Evolutionary conservation across 2,797 vertebrate species (phyloP).

Genomic region (Nyctibius grandis): DNA sequence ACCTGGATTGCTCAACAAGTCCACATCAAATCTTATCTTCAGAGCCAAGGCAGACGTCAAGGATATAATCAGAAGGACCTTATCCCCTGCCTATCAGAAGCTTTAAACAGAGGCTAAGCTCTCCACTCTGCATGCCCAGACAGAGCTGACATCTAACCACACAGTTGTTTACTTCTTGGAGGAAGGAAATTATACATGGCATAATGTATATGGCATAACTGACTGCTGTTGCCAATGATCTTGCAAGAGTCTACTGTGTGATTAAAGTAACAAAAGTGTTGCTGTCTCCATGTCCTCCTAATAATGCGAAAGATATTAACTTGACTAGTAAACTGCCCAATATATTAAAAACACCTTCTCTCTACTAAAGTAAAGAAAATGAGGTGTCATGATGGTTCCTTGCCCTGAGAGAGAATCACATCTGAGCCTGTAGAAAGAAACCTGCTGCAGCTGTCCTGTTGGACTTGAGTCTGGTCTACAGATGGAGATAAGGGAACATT

Average conservation of each 20-base stretch:
- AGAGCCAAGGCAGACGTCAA: neutral
- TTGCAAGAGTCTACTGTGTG: neutral
- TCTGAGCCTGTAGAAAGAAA: neutral
- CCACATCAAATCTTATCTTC: conserved; percentile 12
- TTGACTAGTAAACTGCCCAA: neutral
- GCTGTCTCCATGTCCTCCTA: neutral
- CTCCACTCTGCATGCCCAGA: neutral
- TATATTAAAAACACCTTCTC: neutral
- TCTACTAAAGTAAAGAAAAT: neutral
- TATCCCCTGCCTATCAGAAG: neutral
- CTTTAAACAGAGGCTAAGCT: neutral
- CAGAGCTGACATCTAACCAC: neutral
- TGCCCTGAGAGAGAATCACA: neutral
- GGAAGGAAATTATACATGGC: neutral
- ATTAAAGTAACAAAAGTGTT: neutral
- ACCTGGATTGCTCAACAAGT: neutral
- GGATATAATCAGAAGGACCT: neutral
- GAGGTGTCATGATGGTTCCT: neutral
- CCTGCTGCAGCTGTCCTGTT: neutral
- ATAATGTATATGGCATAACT: neutral
- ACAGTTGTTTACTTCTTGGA: neutral
- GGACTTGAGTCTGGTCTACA: neutral
- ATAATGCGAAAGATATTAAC: neutral
- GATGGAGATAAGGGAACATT: neutral
- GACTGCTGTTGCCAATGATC: neutral